Base-by-base conservation (phyloP, 2,797 vertebrate genomes). In the Atherinosoma microstoma region DNA sequence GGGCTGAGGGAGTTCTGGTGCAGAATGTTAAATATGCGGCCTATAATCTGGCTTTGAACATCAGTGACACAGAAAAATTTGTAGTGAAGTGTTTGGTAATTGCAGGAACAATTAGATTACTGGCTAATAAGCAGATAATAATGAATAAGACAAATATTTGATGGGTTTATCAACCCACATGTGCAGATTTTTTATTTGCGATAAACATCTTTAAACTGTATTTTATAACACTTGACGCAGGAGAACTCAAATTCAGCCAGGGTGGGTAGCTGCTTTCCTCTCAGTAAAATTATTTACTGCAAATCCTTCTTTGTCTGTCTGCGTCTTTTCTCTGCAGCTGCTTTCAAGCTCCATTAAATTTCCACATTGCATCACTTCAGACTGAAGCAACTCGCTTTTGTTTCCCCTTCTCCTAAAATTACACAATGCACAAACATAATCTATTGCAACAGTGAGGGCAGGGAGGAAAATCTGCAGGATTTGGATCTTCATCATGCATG, bases 11-110 rank as follows among this genome's bases (percentile, higher is more conserved):
- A 65, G 11, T 49, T 22, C 34, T 35, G 34, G 34, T 65, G 58
- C 63, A 64, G 74, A 79, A 83, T 80, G 58, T 51, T 77, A 60
- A 80, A 64, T 42, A 58, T 40, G 32, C n/a, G 20, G 40, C 27
- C 60, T 20, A 45, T 64, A 61, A 38, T 67, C 32, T 64, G 6
- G 56, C 68, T 20, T 6, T 7, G 47, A 53, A 24, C 6, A 18
- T 13, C 16, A 67, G 30, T 18, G 20, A 74, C 57, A 73, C n/a
- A 38, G 35, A 76, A 34, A 27, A 67, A 29, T 0, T 1, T 18
- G 0, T 38, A 27, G 10, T 11, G n/a, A 64, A 40, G 35, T 53
- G 49, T 27, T 53, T 24, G 49, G 5, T 13, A 0, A 24, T 20
- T 0, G 45, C 54, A 67, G 42, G 62, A 49, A 70, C 7, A 65